Base-by-base conservation (phyloP, 2,888 invertebrate genomes). In the Schrankia costaestrigalis region DNA sequence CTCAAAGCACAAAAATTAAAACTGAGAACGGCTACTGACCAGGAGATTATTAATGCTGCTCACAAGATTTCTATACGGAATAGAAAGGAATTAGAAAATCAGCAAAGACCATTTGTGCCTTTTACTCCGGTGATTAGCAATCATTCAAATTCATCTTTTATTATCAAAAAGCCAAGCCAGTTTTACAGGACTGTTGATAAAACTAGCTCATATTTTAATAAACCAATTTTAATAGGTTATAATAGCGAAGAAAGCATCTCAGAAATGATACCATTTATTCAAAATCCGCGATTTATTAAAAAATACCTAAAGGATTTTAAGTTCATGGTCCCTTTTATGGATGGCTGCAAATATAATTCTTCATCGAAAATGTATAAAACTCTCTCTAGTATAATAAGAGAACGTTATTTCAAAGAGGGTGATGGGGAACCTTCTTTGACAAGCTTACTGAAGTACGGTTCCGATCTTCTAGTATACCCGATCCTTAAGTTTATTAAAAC, bases 231-330 rank as follows among this genome's bases (percentile, higher is more conserved):
- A 26, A 71, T 87, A n/a, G 90, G 90, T 21, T 89, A 82, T 35
- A 89, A 81, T 38, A 87, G 83, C 11, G 75, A 83, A 61, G 90
- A 89, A 61, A 78, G 81, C 50, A 79, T 87, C 44, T 70, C 83
- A n/a, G 84, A 86, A 69, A 61, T 71, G 1, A 74, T 79, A 46
- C 84, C 78, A 12, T 86, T 83, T 56, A 53, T 86, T 46, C 78
- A 76, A 10, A 78, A 83, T 35, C 63, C 78, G 6, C 44, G 52
- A 3, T 69, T 80, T 33, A 57, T 88, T 1, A 76, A 71, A 43
- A 69, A 63, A 23, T 78, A 80, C 12, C 38, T 63, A 17, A 55
- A 54, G 4, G 54, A 69, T 28, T 78, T 89, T 19, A 80, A 81
- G 49, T 89, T 75, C 31, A 69, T 82, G 62, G 75, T 85, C 15